These are phyloP conservation scores for Acanthoscelides obtectus DNA, from an alignment of 2,888 invertebrate species.

Conservation along the genomic window DNA sequence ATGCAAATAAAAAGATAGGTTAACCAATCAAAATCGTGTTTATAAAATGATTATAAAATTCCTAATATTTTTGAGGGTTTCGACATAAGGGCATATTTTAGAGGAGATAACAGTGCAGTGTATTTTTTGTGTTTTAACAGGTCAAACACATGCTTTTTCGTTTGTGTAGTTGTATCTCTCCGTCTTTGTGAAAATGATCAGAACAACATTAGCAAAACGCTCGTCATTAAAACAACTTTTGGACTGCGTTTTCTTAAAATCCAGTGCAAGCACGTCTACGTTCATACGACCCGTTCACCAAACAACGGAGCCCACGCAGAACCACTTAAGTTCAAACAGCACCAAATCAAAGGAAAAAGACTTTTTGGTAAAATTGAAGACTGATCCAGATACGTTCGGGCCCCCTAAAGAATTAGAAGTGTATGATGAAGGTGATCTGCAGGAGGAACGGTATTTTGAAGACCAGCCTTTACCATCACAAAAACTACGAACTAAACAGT, in stretches of 20 bases:
- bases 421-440: constrained; percentile 51
- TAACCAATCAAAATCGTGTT: too few relatives aligned
- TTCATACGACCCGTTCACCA: background rate
- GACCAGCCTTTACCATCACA: constrained; percentile 48
- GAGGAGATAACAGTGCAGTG: too few relatives aligned
- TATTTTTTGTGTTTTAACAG: too few relatives aligned
- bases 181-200: background rate
- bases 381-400: constrained; percentile 59
- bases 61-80: too few relatives aligned
- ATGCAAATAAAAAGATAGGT: too few relatives aligned
- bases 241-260: background rate
- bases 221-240: background rate
- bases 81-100: too few relatives aligned
- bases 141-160: too few relatives aligned
- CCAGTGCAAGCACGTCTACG: background rate
- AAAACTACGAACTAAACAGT: constrained; percentile 59
- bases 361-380: constrained; percentile 38
- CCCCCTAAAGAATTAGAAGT: constrained; percentile 37
- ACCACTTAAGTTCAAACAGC: background rate
- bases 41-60: too few relatives aligned
- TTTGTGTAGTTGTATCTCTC: too few relatives aligned
- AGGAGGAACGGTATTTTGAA: constrained; percentile 56
- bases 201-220: background rate
- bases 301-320: background rate
- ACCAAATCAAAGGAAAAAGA: constrained; percentile 28